These are phyloP conservation scores for Telmatochromis sp. DNA, from an alignment of 2,113 vertebrate species.

Conservation along the genomic window DNA sequence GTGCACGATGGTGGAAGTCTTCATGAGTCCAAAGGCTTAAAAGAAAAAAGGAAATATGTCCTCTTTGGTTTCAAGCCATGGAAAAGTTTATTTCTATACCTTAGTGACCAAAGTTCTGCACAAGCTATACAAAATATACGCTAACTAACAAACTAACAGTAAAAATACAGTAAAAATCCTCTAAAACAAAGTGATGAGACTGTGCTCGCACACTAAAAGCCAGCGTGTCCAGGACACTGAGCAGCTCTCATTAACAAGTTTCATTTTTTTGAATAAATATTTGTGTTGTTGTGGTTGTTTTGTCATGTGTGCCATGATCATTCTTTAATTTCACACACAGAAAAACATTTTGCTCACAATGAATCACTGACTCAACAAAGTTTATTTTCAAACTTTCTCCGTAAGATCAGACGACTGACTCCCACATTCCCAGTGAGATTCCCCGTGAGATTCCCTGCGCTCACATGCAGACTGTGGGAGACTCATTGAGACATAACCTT, in stretches of 20 bases:
- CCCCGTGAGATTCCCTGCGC: background rate
- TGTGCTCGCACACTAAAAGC: background rate
- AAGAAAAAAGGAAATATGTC: background rate
- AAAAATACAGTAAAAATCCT: background rate
- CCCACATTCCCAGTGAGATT: background rate
- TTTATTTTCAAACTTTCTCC: background rate
- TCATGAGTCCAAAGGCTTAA: background rate
- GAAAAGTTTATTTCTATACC: background rate
- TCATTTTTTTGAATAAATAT: background rate
- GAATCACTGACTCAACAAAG: background rate
- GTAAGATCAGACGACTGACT: background rate
- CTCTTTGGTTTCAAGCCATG: background rate
- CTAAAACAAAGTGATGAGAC: background rate
- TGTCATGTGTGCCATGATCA: background rate
- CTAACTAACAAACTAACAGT: background rate
- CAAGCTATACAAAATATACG: background rate
- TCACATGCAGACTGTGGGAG: background rate
- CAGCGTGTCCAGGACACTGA: background rate
- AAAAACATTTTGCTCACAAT: background rate
- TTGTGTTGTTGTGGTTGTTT: background rate
- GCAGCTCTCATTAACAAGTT: background rate
- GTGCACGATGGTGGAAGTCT: background rate
- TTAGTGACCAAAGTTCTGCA: background rate
- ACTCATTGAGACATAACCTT: background rate
- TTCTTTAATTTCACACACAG: background rate